Base-by-base conservation (phyloP, 2,888 invertebrate genomes). In the Polietes domitor region DNA sequence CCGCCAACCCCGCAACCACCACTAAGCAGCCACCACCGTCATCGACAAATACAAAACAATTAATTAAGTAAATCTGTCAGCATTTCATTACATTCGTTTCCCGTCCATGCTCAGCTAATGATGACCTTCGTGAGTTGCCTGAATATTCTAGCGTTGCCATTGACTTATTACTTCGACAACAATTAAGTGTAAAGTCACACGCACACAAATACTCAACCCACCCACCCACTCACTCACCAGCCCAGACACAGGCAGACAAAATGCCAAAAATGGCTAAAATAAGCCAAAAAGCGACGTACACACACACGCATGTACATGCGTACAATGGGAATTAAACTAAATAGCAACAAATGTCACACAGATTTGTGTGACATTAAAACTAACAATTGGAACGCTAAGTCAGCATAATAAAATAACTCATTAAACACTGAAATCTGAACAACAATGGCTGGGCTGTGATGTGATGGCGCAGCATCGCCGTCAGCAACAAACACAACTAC, bases 341-440 rank as follows among this genome's bases (percentile, higher is more conserved):
- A 75, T 53, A 19, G 26, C 50, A 71, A 50, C 70, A 63, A 50
- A 47, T 70, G 43, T 73, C 73, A 74, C 41, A 75, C 63, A 71
- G 47, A 71, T 53, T 76, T 58, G 26, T 58, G 26, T 63, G 74
- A 79, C 72, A 86, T 83, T 80, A 83, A 79, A 83, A 83, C 72
- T 78, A 76, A 15, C 79, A 82, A 75, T 80, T 72, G 61, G 55
- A 73, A 19, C 73, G 78, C 78, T 26, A 68, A 76, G 77, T 84
- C 82, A 85, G 85, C 82, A 77, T 68, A 83, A 75, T 80, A 82
- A 83, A 76, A 80, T 63, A 85, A 80, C 78, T 85, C 80, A 85
- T 86, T 85, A 84, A 73, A 79, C 43, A 72, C 24, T n/a, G 37
- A 76, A 43, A 70, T 43, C 41, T 12, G 37, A 68, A 72, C 61